A percentile compares a stretch with the other conserved stretches of the same genome.
Conservation (phyloP, 2,113 vertebrate species). For the Leucosticte australis region DNA sequence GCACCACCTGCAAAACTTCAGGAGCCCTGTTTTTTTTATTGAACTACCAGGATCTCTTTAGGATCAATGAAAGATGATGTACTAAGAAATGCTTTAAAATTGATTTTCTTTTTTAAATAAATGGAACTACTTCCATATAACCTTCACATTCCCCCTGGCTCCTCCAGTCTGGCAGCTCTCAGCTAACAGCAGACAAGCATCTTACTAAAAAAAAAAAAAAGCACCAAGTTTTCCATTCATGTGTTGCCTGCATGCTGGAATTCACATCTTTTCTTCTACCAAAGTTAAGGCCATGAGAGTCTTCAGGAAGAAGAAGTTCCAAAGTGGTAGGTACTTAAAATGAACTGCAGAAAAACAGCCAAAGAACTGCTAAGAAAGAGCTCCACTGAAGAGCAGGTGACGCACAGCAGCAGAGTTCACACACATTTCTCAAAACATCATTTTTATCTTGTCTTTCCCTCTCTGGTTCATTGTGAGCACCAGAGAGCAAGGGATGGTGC, state of each 20-base stretch:
- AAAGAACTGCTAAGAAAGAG: not conserved
- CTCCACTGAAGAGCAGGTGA: not conserved
- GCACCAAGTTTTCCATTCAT: not conserved
- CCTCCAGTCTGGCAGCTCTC: not conserved
- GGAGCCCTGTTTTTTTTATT: not conserved
- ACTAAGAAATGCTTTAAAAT: not conserved
- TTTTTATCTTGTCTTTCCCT: not conserved
- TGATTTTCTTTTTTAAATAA: conserved; percentile 15
- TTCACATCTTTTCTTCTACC: not conserved
- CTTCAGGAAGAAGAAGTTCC: not conserved
- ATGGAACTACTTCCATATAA: not conserved
- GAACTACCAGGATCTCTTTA: not conserved
- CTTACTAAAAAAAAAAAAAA: not conserved
- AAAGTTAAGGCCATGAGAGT: not conserved
- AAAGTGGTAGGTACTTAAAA: not conserved
- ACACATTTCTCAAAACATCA: not conserved
- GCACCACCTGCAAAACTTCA: not conserved
- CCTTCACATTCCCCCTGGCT: not conserved
- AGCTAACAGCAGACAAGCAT: not conserved
- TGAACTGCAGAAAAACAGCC: not conserved
- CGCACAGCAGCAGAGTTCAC: not conserved
- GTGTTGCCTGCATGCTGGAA: not conserved
- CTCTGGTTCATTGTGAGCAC: not conserved
- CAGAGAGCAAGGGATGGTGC: not conserved
- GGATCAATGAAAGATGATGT: not conserved